Percentiles rank a stretch among this genome's conserved stretches.
phyloP scores from a whole-genome alignment of 2,113 vertebrate species.

The Micronycteris hirsuta region DNA sequence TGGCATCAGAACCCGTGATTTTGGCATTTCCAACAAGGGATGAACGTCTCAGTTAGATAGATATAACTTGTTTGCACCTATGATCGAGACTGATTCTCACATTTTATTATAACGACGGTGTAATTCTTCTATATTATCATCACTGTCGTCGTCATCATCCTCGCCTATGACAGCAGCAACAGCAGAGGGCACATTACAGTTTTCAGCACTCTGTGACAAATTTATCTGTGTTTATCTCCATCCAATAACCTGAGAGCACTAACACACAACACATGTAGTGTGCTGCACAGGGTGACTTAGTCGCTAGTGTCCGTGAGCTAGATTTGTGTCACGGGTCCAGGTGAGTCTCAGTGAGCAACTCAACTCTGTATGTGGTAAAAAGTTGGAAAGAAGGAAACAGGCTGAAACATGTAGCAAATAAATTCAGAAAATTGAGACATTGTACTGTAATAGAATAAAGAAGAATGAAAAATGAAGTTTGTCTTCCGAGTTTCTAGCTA shows the following conservation, averaged over 20 bases:
- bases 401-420: background rate
- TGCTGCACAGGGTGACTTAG: background rate
- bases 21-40: conserved; percentile 55
- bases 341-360: background rate
- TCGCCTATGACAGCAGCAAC: background rate
- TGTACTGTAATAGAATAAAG: background rate
- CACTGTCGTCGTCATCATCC: background rate
- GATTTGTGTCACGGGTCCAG: background rate
- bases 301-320: background rate
- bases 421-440: background rate
- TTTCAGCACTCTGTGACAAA: background rate
- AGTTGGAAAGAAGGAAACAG: background rate
- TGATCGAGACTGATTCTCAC: background rate
- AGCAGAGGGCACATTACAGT: background rate
- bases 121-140: background rate
- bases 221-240: background rate
- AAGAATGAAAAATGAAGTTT: background rate
- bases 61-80: conserved; percentile 33
- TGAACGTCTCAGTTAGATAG: background rate
- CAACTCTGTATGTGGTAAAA: background rate
- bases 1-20: background rate
- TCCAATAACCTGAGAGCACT: background rate
- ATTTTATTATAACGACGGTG: background rate
- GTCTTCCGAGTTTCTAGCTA: background rate
- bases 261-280: too few relatives aligned